These are phyloP conservation scores for Andrena dorsata DNA, from an alignment of 2,888 invertebrate species.

Conservation along the genomic window DNA sequence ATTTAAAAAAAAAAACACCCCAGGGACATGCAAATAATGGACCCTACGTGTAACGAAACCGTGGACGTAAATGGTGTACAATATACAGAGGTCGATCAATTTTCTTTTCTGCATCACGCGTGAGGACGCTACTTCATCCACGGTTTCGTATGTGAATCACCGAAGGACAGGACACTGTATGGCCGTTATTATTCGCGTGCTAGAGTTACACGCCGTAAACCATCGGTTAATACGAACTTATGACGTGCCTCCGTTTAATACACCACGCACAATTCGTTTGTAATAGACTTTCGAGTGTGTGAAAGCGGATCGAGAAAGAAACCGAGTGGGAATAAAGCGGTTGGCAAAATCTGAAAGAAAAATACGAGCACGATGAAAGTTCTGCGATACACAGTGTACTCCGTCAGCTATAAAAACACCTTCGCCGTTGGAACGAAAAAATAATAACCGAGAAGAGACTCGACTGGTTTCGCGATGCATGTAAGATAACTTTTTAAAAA, in stretches of 20 bases:
- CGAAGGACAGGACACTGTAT: conserved; percentile 3
- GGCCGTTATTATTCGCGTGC: conserved; percentile 14
- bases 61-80: neutral
- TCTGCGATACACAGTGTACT: neutral
- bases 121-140: neutral
- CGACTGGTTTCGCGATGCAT: too few relatives aligned
- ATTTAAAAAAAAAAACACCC: neutral
- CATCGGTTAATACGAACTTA: conserved; percentile 34
- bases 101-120: neutral
- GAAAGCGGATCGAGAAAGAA: conserved; percentile 44
- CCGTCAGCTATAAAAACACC: neutral
- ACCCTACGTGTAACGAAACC: neutral
- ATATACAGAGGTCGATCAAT: neutral
- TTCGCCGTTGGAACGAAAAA: too few relatives aligned
- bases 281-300: conserved; percentile 53
- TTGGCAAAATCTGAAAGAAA: neutral
- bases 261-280: conserved; percentile 38
- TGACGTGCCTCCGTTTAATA: conserved; percentile 35
- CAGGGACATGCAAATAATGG: neutral
- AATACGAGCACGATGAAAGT: neutral
- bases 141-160: conserved; percentile 20
- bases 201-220: conserved; percentile 39
- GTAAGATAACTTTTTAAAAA: too few relatives aligned
- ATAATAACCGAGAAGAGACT: too few relatives aligned
- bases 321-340: conserved; percentile 17